Evolutionary conservation across 2,797 vertebrate genomes (phyloP), one percentile per base, ranked within the genome.

Genomic region (Anguilla obscura): DNA sequence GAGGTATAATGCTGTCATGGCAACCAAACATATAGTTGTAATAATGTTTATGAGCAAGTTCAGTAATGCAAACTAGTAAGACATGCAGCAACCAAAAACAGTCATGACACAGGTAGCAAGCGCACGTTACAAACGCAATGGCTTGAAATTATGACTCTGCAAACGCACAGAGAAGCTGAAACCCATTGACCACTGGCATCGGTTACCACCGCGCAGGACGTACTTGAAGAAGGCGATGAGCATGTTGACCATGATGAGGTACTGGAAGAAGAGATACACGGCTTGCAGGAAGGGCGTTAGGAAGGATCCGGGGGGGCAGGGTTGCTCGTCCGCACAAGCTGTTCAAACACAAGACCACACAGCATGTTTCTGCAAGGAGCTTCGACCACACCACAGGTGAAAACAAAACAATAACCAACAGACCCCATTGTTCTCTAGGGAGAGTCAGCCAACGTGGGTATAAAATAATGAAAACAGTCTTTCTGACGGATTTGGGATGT

Each of bases 201-300:
- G 87, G 45, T 16, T 33, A 45, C 9, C n/a, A 48, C 40, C 63
- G 6, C n/a, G 40, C 66, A 84, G 24, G 4, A 92, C 98, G 84
- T 97, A 99, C 99, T 99, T 99, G 92, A 99, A 99, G 93, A 99
- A 98, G 86, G 99, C 97, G 87, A 99, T 99, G 88, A 99, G 96
- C 86, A 99, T 95, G 93, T 99, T 99, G 96, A 99, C 98, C 98
- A 99, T 98, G 95, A 99, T 99, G 94, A 99, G 98, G 87, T 99
- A 99, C 87, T 99, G 98, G 90, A 99, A 95, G 88, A 99, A 99
- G 91, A 99, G 96, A 89, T 99, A 99, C 84, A 99, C 97, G 0
- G 97, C 99, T 94, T 99, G 98, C 76, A 99, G 97, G 89, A 98
- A 96, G 0, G 97, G 96, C 0, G 96, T 96, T 33, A 99, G 94